These are phyloP conservation scores for Vanessa cardui DNA, from an alignment of 2,888 invertebrate species.

Conservation along the genomic window DNA sequence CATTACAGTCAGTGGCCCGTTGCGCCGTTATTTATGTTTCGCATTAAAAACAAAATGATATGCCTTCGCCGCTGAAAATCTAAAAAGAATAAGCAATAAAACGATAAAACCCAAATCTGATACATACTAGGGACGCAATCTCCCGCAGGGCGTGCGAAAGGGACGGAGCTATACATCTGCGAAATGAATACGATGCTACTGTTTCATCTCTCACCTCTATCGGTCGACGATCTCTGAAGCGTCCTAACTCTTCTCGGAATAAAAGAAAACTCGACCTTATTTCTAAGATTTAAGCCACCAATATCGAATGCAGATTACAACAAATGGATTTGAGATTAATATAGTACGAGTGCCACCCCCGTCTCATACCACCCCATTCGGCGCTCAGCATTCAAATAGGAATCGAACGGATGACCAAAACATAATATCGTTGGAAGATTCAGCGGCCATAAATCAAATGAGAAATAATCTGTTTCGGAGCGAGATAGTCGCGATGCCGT, in stretches of 20 bases:
- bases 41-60: conserved; percentile 83
- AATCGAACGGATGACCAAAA: conserved; percentile 84
- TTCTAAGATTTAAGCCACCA: conserved; percentile 55
- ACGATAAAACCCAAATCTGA: conserved; percentile 83
- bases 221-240: conserved; percentile 76
- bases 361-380: conserved; percentile 79
- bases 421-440: conserved; percentile 83
- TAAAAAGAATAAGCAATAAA: conserved; percentile 84
- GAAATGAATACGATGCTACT: conserved; percentile 81
- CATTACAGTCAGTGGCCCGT: conserved; percentile 76
- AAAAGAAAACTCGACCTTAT: conserved; percentile 70
- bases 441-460: conserved; percentile 83
- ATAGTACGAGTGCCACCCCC: conserved; percentile 81
- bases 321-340: conserved; percentile 83
- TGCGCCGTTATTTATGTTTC: conserved; percentile 76
- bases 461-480: conserved; percentile 83
- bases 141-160: conserved; percentile 74
- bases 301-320: conserved; percentile 76
- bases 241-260: conserved; percentile 74
- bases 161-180: conserved; percentile 72
- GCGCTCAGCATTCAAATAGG: conserved; percentile 83
- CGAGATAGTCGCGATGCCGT: conserved; percentile 79
- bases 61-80: conserved; percentile 82
- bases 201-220: conserved; percentile 84
- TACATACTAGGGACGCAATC: conserved; percentile 79